Evolutionary conservation across 2,113 vertebrate genomes (phyloP).

Genomic region (Litocranius walleri): DNA sequence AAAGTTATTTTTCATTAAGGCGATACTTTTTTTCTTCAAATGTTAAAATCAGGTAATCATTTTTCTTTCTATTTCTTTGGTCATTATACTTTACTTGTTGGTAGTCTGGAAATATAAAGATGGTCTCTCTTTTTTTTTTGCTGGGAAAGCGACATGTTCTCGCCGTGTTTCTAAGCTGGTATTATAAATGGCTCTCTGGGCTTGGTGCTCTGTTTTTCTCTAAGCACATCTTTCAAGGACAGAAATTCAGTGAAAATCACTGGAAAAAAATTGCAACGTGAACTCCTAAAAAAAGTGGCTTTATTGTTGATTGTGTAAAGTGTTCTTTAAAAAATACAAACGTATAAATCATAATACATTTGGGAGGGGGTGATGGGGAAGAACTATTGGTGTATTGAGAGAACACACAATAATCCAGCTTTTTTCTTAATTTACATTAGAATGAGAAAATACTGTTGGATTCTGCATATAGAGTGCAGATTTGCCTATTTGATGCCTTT

Average conservation of each 20-base stretch:
- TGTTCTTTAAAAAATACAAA: background rate
- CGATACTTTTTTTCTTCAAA: background rate
- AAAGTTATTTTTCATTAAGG: background rate
- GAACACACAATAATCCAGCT: background rate
- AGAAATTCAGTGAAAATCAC: conserved; percentile 28
- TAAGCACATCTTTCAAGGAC: conserved; percentile 32
- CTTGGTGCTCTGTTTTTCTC: background rate
- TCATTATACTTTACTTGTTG: background rate
- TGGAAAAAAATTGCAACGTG: background rate
- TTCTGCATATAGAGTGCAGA: background rate
- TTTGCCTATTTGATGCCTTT: background rate
- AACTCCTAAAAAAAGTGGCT: background rate
- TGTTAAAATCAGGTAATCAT: background rate
- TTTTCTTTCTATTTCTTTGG: conserved; percentile 17
- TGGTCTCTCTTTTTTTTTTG: background rate
- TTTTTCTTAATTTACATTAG: background rate
- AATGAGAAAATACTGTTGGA: background rate
- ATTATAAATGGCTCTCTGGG: background rate
- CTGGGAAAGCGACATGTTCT: background rate
- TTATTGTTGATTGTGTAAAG: conserved; percentile 13
- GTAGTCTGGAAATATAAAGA: background rate
- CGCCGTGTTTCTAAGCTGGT: background rate
- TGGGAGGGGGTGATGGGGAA: fast-evolving
- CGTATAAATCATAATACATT: background rate
- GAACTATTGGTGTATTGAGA: background rate